Percentiles rank a stretch among this genome's conserved stretches.
Conservation (phyloP, 2,113 vertebrate species). For the Centropus unirufus region DNA sequence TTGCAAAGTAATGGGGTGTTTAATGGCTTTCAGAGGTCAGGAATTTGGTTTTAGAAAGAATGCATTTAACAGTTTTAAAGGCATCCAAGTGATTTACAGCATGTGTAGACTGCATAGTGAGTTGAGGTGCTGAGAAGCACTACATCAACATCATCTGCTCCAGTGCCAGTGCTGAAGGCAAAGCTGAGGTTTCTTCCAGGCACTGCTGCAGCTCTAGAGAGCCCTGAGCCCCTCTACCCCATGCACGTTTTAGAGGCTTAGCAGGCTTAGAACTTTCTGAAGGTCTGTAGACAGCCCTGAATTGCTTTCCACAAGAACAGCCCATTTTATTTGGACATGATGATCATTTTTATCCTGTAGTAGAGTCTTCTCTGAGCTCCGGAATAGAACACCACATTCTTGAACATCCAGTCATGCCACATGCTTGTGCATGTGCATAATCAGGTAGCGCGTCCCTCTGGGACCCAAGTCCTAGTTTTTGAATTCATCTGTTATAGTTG, state of each 20-base stretch:
- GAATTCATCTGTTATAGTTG: background rate
- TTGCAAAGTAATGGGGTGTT: background rate
- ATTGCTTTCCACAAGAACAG: background rate
- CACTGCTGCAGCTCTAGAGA: background rate
- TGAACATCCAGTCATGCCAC: no score
- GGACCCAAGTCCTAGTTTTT: background rate
- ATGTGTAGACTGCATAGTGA: background rate
- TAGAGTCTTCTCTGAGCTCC: background rate
- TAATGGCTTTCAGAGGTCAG: slow-evolving; percentile 42
- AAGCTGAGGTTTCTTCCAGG: background rate
- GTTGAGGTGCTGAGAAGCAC: background rate
- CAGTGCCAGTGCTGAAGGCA: background rate
- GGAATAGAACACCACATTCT: background rate
- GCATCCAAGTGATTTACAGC: background rate
- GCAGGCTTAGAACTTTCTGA: background rate
- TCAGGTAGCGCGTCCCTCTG: background rate
- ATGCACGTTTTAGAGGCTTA: fast-evolving
- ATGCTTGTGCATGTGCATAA: fast-evolving
- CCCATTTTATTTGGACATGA: background rate
- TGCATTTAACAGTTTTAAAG: background rate
- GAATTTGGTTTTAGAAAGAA: slow-evolving; percentile 20
- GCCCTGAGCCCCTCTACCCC: background rate
- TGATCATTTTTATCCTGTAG: background rate
- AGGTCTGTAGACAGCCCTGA: fast-evolving
- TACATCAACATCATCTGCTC: fast-evolving